Evolutionary conservation across 37 sponge, comb jelly and placozoan genomes (phyloP), one percentile per base, ranked within the genome.

Genomic region (Aplysina aerophoba): DNA sequence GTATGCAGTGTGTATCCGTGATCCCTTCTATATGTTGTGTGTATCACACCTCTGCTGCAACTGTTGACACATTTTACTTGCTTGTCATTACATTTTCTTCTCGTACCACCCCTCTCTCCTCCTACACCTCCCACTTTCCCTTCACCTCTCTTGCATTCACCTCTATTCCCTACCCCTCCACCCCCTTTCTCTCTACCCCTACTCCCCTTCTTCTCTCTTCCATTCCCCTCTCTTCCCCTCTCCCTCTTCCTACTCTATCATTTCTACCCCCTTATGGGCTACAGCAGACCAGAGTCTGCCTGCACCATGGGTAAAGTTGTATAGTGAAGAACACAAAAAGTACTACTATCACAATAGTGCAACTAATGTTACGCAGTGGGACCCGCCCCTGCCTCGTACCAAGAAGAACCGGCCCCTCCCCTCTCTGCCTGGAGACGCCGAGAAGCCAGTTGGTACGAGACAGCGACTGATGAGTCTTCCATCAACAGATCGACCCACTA

Each of bases 331-430:
- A 17, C 61, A 84, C 64, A 85, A 91, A 44, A 81, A 35, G 28
- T 20, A 22, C 28, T 91, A 88, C 57, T 91, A 82, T 56, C 81
- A 85, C 64, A 87, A 91, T 36, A 41, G 59, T 8, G 67, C 61
- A n/a, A 91, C 92, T 0, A 71, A 41, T 25, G 58, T 81, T 72
- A 54, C 88, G 1, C 20, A 55, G 59, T 91, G 92, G 92, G 88
- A 91, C 0, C 56, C 75, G 40, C 92, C 92, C 20, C 24, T 40
- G 41, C 44, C 16, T 1, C 35, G 54, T 24, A 33, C 28, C 2
- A 3, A 75, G 12, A 44, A 75, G 24, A 36, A 8, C 11, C 37
- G 78, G 12, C 78, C 78, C 41, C 78, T 75, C 2, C 73, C 73
- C 2, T 33, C 73, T 21, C 35, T 71, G 20, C 78, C 78, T 21